Evolutionary conservation across 2,113 vertebrate genomes (phyloP).

Genomic region (Chaetura pelagica): DNA sequence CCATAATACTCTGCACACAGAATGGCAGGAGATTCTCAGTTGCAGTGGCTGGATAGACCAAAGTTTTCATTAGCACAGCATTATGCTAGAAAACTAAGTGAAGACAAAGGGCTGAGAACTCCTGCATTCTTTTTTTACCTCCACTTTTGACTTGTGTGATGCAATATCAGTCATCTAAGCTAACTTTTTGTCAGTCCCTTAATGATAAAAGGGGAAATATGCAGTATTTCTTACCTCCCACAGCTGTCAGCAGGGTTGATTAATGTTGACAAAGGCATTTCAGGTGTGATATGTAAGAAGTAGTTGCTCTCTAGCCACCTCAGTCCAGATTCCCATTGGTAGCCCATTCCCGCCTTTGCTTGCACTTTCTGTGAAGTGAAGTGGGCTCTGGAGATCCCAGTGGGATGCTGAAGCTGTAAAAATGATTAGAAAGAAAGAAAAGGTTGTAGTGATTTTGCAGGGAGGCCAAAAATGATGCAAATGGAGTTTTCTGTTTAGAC

Average conservation of each 20-base stretch:
- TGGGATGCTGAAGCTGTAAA: background rate
- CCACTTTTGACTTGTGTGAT: background rate
- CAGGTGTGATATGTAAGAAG: background rate
- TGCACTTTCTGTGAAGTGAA: background rate
- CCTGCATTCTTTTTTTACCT: background rate
- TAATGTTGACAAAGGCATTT: background rate
- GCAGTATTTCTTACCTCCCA: background rate
- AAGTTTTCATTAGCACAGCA: background rate
- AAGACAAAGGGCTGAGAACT: background rate
- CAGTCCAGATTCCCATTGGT: background rate
- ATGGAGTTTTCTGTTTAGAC: background rate
- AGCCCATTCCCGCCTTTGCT: background rate
- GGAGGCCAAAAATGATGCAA: background rate
- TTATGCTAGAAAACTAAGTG: background rate
- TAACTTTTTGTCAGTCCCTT: background rate
- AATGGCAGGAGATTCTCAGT: background rate
- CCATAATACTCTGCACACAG: background rate
- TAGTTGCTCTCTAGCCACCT: background rate
- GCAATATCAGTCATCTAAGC: background rate
- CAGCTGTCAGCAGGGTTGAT: background rate
- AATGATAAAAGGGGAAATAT: background rate
- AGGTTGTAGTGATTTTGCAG: background rate
- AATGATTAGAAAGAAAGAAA: background rate
- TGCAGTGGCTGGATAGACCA: background rate
- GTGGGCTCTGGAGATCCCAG: background rate